Conservation (phyloP, 2,888 invertebrate genomes). For the Chloroclystis v-ata region DNA sequence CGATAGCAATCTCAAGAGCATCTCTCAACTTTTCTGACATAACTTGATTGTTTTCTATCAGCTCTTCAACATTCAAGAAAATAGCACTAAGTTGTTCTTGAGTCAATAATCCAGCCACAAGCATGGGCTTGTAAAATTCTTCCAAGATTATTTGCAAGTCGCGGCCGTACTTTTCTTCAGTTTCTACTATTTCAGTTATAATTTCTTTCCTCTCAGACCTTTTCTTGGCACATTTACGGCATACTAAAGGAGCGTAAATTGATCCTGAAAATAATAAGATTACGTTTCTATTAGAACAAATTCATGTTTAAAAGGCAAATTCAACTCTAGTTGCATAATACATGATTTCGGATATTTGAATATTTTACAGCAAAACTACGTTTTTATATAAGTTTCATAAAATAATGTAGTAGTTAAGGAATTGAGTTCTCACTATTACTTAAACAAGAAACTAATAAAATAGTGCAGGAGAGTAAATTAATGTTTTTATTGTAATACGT, state of each 20-base stretch:
- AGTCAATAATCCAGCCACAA: conserved; percentile 93
- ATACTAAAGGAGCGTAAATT: conserved; percentile 87
- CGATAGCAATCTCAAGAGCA: conserved; percentile 90
- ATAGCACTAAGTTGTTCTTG: conserved; percentile 94
- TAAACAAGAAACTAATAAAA: too few relatives aligned
- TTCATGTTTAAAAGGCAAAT: too few relatives aligned
- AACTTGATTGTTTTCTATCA: conserved; percentile 91
- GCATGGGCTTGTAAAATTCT: conserved; percentile 95
- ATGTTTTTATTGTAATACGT: too few relatives aligned
- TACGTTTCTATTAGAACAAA: neutral
- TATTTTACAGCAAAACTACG: too few relatives aligned
- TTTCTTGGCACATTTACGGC: conserved; percentile 92
- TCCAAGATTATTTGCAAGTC: conserved; percentile 95
- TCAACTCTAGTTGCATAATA: too few relatives aligned
- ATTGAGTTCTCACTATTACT: too few relatives aligned
- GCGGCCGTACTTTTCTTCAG: conserved; percentile 96
- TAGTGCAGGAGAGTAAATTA: too few relatives aligned
- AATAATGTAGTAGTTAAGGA: too few relatives aligned
- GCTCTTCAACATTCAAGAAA: conserved; percentile 95
- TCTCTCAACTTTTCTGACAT: conserved; percentile 92
- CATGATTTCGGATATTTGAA: too few relatives aligned
- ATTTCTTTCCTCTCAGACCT: conserved; percentile 95
- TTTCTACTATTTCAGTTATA: conserved; percentile 95
- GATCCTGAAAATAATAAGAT: conserved; percentile 71
- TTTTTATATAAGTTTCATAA: too few relatives aligned